Conservation (phyloP, 2,797 vertebrate species). For the Gymnopithys bicolor region DNA sequence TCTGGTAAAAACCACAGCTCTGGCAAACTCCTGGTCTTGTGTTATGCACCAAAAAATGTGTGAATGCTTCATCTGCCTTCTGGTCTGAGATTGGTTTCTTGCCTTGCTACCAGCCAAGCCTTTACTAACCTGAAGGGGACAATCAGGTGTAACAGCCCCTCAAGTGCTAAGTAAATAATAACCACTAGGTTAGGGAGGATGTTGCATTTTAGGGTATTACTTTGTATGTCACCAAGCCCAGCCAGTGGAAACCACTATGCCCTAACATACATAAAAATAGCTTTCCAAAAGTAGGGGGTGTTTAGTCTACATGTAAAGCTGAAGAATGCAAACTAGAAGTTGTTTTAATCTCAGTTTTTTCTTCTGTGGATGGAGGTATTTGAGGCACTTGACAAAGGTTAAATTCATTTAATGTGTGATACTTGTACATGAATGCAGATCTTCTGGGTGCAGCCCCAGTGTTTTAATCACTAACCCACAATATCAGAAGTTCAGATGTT, state of each 20-base stretch:
- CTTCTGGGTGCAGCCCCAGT: background rate
- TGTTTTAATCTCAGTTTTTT: background rate
- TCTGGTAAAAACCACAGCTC: background rate
- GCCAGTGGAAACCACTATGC: background rate
- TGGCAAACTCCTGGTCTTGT: background rate
- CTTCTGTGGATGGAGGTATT: background rate
- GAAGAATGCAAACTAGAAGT: background rate
- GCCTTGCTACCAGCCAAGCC: background rate
- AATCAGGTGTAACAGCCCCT: background rate
- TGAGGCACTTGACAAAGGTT: background rate
- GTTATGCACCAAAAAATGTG: fast-evolving
- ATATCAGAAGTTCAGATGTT: background rate
- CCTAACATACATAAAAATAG: background rate
- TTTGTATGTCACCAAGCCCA: background rate
- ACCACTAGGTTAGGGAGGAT: background rate
- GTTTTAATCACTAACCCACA: background rate
- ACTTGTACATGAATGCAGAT: background rate
- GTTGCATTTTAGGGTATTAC: background rate
- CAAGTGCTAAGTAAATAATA: background rate
- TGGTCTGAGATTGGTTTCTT: background rate
- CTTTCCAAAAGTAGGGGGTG: background rate
- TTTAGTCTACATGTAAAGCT: background rate
- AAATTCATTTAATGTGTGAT: background rate
- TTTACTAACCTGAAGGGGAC: background rate
- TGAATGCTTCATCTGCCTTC: background rate